A percentile compares a stretch with the other conserved stretches of the same genome.
Evolutionary conservation across 92 coral and sea anemone genomes (phyloP).

Genomic region (Chrysogorgia sp.): DNA sequence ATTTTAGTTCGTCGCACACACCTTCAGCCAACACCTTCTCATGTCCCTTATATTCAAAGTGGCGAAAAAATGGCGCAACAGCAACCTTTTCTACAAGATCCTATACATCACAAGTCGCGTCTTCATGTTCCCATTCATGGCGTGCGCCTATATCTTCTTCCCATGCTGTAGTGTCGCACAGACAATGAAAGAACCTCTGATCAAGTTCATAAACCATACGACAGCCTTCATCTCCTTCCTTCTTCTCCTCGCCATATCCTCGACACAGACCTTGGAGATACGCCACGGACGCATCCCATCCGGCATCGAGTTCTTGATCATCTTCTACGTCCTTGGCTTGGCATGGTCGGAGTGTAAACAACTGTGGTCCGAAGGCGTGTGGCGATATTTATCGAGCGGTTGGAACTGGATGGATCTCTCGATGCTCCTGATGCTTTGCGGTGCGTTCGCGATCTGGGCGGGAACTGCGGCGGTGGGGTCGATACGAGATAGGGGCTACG

Average conservation of each 20-base stretch:
- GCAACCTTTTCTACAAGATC: slow-evolving; percentile 71
- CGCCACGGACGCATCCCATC: slow-evolving; percentile 75
- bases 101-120: slow-evolving; percentile 82
- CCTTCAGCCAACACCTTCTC: slow-evolving; percentile 86
- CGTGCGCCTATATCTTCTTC: slow-evolving; percentile 72
- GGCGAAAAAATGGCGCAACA: slow-evolving; percentile 87
- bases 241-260: slow-evolving; percentile 79
- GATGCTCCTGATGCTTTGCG: slow-evolving; percentile 78
- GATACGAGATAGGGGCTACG: slow-evolving; percentile 10
- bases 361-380: slow-evolving; percentile 77
- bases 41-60: slow-evolving; percentile 88
- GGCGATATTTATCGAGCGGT: slow-evolving; percentile 85
- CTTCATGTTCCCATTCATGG: slow-evolving; percentile 84
- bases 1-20: slow-evolving; percentile 93
- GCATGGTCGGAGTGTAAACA: slow-evolving; percentile 97
- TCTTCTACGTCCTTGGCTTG: slow-evolving; percentile 92
- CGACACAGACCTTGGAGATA: slow-evolving; percentile 72
- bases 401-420: slow-evolving; percentile 99
- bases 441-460: slow-evolving; percentile 82
- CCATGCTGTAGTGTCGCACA: slow-evolving; percentile 78
- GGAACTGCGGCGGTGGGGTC: slow-evolving; percentile 42
- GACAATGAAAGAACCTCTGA: slow-evolving; percentile 83
- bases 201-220: slow-evolving; percentile 95
- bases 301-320: slow-evolving; percentile 69
- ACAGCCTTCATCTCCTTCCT: slow-evolving; percentile 81